Base-by-base conservation (phyloP, 2,113 vertebrate species). In the Gobius niger region DNA sequence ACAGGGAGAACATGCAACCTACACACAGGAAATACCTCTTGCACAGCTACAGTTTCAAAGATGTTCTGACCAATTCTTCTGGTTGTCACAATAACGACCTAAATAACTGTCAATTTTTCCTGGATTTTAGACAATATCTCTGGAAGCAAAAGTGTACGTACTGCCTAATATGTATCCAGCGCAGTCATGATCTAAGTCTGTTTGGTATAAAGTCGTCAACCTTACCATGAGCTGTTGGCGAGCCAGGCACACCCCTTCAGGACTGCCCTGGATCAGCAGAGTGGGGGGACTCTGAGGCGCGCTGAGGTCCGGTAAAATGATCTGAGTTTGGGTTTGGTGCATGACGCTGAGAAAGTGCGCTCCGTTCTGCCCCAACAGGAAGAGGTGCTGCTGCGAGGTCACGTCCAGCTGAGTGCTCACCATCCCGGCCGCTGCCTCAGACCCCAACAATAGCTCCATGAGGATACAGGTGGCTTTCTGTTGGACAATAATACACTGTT, bases 271-370 rank as follows among this genome's bases (percentile, higher is more conserved):
- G 80, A 94, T 93, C 62, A 93, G 88, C 57, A 94, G 84, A 0
- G 89, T 88, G 8, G 92, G 87, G 1, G 90, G 82, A 81, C 85
- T 90, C 63, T 92, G 93, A 4, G 92, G 91, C 15, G 86, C 84
- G 1, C 88, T 92, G 56, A 93, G 91, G 84, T 94, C 93, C 0
- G 93, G 92, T 11, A 94, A 79, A 59, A 93, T 81, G 74, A 94
- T 93, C 88, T 94, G 93, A 14, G 93, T 93, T 72, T 93, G 92
- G 5, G 93, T 94, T 84, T 92, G 88, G 68, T 93, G 93, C 92
- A 93, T 93, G 47, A 94, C 88, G 1, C 83, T 91, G 65, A 93
- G 82, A 76, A 93, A 93, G 81, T 93, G 92, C 41, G 89, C 81
- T 9, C 92, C 93, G 0, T 92, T 92, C 73, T 93, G 92, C 12